Base-by-base conservation (phyloP, 2,797 vertebrate genomes). In the Rhinatrema bivittatum region DNA sequence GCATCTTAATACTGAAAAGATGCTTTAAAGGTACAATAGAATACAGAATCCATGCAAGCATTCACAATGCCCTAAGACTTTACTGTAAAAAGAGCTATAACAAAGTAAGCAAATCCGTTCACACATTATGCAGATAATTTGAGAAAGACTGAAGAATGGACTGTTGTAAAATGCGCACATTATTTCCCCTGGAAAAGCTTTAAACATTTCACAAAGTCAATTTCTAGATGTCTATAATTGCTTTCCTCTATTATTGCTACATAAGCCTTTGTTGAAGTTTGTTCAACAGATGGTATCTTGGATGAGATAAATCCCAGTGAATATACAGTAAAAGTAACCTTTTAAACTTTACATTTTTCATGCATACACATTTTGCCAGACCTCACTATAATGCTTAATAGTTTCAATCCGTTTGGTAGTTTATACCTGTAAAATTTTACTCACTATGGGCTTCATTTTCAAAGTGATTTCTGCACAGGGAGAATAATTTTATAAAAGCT, bases 191-290 rank as follows among this genome's bases (percentile, higher is more conserved):
- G 52, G 42, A 67, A 56, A 59, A 56, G 45, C 51, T 56, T 56
- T 42, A 40, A 44, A 50, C 39, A 43, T 50, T 55, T 66, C 50
- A 41, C 42, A 51, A 62, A 64, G 67, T 68, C 44, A 40, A 46
- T 43, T 59, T 53, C 50, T 48, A 61, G 65, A 54, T 50, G 49
- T 30, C 46, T 68, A 35, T 68, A 67, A 63, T 72, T 61, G 37
- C 29, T 36, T 47, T 39, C 33, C 47, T 65, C 64, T 60, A 47
- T 43, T 53, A 60, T 48, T 50, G 47, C 32, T 16, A 20, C 58
- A 40, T 54, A 49, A 52, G 39, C 31, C 2, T 15, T 32, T 42
- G 36, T 29, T 36, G 28, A 37, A 62, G 39, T 58, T 54, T 62
- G 32, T 25, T 39, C 32, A 59, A 38, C 39, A 52, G 47, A 57